Percentiles rank a stretch among this genome's conserved stretches.
Evolutionary conservation across 1,140 invertebrate genomes (phyloP).

Genomic region (Bombus soroeensis): DNA sequence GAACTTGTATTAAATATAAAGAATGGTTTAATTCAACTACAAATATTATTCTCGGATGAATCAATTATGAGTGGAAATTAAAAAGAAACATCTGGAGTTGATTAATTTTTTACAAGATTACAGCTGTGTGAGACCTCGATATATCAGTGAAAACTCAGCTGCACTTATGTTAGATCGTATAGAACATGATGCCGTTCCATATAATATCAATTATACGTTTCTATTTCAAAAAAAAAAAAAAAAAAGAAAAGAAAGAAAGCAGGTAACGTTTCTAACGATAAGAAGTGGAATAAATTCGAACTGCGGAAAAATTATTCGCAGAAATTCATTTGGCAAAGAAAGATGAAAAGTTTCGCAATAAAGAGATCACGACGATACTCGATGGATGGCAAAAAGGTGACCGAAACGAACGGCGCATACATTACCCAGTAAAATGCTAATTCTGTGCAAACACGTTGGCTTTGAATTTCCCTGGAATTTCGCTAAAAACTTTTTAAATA

Average conservation of each 20-base stretch:
- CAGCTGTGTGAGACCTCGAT: background rate
- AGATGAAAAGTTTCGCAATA: background rate
- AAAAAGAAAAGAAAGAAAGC: too few relatives aligned
- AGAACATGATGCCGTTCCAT: too few relatives aligned
- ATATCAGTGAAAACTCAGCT: background rate
- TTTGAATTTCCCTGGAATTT: background rate
- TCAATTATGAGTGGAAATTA: background rate
- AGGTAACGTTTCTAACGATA: background rate
- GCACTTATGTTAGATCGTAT: too few relatives aligned
- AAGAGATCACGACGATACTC: background rate
- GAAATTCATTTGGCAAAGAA: background rate
- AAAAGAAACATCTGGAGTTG: background rate
- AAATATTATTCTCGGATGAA: background rate
- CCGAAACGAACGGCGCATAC: background rate
- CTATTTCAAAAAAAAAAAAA: background rate
- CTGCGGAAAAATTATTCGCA: background rate
- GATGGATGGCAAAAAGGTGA: background rate
- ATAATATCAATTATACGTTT: background rate
- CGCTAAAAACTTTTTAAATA: background rate
- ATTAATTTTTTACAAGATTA: background rate
- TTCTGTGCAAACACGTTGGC: background rate
- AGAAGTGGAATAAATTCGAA: background rate
- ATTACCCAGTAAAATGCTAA: constrained; percentile 7
- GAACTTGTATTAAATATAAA: too few relatives aligned
- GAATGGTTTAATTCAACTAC: too few relatives aligned